A percentile compares a stretch with the other conserved stretches of the same genome.
These are phyloP conservation scores for Trachelus tabidus DNA, from an alignment of 2,888 invertebrate genomes.

Conservation along the genomic window DNA sequence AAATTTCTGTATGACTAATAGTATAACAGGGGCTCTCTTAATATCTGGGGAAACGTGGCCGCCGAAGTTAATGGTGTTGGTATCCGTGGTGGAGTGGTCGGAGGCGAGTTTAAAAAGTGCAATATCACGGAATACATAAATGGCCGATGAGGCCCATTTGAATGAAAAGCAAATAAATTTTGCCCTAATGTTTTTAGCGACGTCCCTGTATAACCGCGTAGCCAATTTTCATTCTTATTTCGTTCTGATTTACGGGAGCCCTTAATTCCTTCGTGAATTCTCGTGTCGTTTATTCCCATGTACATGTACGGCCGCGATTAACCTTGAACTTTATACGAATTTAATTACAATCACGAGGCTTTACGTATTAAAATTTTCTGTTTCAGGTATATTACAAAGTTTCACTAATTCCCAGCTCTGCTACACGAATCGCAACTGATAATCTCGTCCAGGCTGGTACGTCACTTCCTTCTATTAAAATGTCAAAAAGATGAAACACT, in stretches of 20 bases:
- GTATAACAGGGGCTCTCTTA: conserved; percentile 51
- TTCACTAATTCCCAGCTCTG: background rate
- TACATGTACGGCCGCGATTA: no score
- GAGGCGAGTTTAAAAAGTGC: conserved; percentile 58
- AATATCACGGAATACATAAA: conserved; percentile 64
- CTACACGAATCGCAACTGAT: background rate
- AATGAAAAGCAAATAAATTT: conserved; percentile 63
- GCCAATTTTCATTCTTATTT: conserved; percentile 21
- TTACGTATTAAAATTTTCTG: background rate
- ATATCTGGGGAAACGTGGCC: conserved; percentile 39
- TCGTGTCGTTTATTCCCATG: background rate
- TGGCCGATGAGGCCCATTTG: conserved; percentile 62
- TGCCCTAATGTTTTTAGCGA: conserved; percentile 24
- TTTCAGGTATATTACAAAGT: background rate
- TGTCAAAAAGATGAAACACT: background rate
- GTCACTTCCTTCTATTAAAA: background rate
- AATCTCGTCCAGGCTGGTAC: background rate
- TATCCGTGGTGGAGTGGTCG: conserved; percentile 44
- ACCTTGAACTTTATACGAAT: background rate
- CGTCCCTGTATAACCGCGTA: background rate
- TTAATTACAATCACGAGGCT: background rate
- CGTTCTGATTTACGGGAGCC: conserved; percentile 9
- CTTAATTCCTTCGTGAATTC: background rate
- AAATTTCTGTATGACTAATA: conserved; percentile 62
- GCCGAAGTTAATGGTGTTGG: background rate